Conservation (phyloP, 1,140 invertebrate genomes). For the Eurosta solidaginis region DNA sequence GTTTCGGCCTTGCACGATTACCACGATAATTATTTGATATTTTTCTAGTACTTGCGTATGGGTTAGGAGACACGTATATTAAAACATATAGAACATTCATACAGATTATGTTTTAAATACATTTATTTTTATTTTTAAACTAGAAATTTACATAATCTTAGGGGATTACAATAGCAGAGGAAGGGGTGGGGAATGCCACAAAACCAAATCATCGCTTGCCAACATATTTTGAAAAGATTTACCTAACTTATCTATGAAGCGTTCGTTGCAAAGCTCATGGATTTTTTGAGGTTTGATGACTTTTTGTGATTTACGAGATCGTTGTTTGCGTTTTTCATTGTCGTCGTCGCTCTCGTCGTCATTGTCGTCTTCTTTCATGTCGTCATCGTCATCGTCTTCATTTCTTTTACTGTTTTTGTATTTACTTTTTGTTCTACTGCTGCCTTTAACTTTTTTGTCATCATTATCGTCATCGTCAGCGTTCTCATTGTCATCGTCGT, state of each 20-base stretch:
- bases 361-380: constrained; percentile 30
- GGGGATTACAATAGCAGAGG: background rate
- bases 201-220: background rate
- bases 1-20: constrained; percentile 18
- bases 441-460: constrained; percentile 58
- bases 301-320: constrained; percentile 48
- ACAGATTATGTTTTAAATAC: background rate
- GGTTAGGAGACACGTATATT: constrained; percentile 16
- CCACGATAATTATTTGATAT: background rate
- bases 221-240: constrained; percentile 34
- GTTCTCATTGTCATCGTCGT: too few species aligned
- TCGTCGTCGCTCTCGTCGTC: constrained; percentile 46
- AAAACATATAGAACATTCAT: too few species aligned
- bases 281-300: constrained; percentile 49
- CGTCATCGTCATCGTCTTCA: background rate
- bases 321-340: constrained; percentile 38
- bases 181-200: constrained; percentile 15
- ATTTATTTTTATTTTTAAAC: background rate
- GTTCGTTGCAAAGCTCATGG: constrained; percentile 52
- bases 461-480: constrained; percentile 53
- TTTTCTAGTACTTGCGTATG: background rate
- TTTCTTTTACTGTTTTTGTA: constrained; percentile 23
- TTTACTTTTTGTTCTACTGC: constrained; percentile 60
- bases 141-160: background rate
- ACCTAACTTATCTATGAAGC: constrained; percentile 55